Evolutionary conservation across 2,113 vertebrate genomes (phyloP), one percentile per base, ranked within the genome.

Genomic region (Lagopus leucura): DNA sequence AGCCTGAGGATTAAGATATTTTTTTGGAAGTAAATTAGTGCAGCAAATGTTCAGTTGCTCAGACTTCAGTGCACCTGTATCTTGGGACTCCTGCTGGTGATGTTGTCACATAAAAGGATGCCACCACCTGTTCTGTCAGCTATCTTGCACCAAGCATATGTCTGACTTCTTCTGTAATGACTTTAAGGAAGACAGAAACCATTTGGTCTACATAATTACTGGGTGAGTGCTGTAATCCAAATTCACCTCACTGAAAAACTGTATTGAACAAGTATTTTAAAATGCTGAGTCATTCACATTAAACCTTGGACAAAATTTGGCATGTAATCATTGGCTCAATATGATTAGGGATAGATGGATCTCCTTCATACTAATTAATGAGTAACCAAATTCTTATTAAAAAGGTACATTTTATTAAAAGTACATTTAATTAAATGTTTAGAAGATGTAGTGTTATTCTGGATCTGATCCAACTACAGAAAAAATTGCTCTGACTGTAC

Each of bases 71-170:
- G 42, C 24, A 88, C 21, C 24, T 57, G 36, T 58, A 77, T 30
- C 79, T 69, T 25, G 28, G 32, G 43, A 43, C 40, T 66, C 8
- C 11, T 55, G 3, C 27, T 70, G 54, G 22, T 24, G 64, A 50
- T 89, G 2, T 11, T 28, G n/a, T 5, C 42, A 24, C 22, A 28
- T 32, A 32, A 85, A 80, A 74, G 22, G 8, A 57, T 81, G 36
- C 42, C 66, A 36, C 11, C 20, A 54, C 47, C 10, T 48, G 1
- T 64, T 34, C 42, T 3, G 2, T 65, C 42, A 60, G 21, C 20
- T 42, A 0, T 17, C 16, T 82, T 74, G 32, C 27, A 43, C 52
- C 0, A 0, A 89, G 42, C 21, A 3, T 0, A 17, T 30, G 8
- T 32, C 24, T 52, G 34, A 60, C 27, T 84, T 61, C 11, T 69